Conservation (phyloP, 2,797 vertebrate species). For the Sciurus vulgaris region DNA sequence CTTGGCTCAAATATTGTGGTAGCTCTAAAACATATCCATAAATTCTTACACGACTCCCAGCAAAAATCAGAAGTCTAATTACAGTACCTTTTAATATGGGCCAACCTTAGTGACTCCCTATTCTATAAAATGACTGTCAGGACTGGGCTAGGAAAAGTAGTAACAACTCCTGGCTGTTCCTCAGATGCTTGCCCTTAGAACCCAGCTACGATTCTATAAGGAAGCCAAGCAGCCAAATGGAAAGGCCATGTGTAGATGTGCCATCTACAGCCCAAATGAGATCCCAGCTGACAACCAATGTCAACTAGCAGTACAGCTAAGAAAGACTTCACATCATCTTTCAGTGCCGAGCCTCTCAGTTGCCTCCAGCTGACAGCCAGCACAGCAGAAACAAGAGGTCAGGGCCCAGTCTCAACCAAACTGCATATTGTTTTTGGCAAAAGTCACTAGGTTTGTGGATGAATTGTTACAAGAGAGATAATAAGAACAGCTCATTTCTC, state of each 20-base stretch:
- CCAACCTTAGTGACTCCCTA: not conserved
- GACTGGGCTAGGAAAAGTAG: not conserved
- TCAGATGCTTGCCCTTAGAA: constrained; percentile 10
- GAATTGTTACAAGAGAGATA: not conserved
- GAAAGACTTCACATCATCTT: constrained; percentile 19
- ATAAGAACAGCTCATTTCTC: not conserved
- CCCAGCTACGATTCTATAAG: not conserved
- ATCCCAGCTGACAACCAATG: constrained; percentile 51
- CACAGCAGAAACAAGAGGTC: constrained; percentile 7
- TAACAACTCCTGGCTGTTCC: not conserved
- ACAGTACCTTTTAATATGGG: not conserved
- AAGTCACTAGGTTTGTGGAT: constrained; percentile 5
- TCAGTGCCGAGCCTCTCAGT: not conserved
- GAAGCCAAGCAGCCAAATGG: constrained; percentile 35
- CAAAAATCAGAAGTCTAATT: constrained; percentile 19
- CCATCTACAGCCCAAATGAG: constrained; percentile 33
- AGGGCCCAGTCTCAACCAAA: not conserved
- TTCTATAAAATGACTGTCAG: constrained; percentile 10
- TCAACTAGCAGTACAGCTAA: not conserved
- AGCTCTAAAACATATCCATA: constrained; percentile 39
- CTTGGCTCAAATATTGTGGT: constrained; percentile 12
- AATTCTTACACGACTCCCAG: constrained; percentile 21
- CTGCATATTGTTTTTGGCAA: not conserved
- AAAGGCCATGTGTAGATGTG: constrained; percentile 18
- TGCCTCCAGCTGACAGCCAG: not conserved